These are phyloP conservation scores for Stomatorhinus ivindoensis DNA, from an alignment of 2,113 vertebrate species.

Conservation along the genomic window DNA sequence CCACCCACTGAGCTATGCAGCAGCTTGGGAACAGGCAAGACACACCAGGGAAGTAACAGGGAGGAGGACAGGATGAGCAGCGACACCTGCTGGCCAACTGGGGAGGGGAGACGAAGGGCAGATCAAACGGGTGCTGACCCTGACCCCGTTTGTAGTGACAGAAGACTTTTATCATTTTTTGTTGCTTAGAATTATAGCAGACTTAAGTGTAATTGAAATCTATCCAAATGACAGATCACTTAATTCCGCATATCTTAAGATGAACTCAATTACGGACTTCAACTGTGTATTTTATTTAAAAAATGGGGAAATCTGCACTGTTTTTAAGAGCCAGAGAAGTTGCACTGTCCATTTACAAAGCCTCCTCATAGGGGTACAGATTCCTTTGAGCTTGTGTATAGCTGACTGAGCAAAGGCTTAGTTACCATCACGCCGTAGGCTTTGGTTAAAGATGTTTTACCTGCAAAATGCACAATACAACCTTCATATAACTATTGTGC, in stretches of 20 bases:
- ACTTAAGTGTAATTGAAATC: background rate
- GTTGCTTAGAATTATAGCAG: background rate
- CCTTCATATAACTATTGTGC: background rate
- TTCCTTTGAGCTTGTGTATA: background rate
- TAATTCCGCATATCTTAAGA: background rate
- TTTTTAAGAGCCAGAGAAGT: background rate
- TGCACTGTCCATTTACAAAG: background rate
- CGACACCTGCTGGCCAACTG: no score
- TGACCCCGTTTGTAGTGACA: background rate
- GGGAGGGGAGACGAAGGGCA: no score
- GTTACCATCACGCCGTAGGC: background rate
- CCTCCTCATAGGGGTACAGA: background rate
- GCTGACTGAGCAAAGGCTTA: background rate
- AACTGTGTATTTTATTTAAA: background rate
- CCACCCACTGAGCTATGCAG: no score
- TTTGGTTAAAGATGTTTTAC: background rate
- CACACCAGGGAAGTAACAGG: no score
- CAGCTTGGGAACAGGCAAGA: no score
- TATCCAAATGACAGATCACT: background rate
- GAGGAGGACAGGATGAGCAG: no score
- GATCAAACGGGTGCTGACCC: no score
- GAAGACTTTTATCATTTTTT: background rate
- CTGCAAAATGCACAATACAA: background rate
- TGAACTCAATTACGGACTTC: background rate
- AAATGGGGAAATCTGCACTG: background rate